phyloP scores from a whole-genome alignment of 2,888 invertebrate genomes.

The Calameuta pallipes region DNA sequence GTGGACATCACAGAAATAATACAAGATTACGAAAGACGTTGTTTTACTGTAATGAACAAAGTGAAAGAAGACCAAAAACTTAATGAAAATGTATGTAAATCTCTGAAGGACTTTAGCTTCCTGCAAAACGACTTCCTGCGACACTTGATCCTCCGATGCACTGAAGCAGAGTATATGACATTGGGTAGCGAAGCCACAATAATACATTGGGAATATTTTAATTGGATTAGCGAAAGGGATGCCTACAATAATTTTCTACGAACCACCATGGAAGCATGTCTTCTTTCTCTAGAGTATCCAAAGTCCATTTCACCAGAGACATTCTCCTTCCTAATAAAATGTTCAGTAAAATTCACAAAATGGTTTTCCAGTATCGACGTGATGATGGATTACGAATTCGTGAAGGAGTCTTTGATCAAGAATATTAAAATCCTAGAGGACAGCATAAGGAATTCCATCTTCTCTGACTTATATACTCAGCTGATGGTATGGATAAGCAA shows the following conservation, averaged over 20 bases:
- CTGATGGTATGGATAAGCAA: conserved; percentile 25
- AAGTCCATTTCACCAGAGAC: conserved; percentile 31
- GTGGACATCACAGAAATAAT: conserved; percentile 36
- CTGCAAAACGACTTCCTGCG: conserved; percentile 43
- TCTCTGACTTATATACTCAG: conserved; percentile 25
- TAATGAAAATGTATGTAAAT: conserved; percentile 22
- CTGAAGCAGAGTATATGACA: conserved; percentile 42
- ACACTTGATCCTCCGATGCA: conserved; percentile 47
- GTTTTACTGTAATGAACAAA: conserved; percentile 33
- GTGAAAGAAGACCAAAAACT: conserved; percentile 22
- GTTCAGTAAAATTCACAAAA: conserved; percentile 29
- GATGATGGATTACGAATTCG: conserved; percentile 9
- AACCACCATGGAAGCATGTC: conserved; percentile 46
- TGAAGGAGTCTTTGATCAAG: conserved; percentile 18
- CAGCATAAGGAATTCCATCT: conserved; percentile 24
- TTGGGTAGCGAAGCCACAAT: conserved; percentile 34
- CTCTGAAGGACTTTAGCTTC: conserved; percentile 27
- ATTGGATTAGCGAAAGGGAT: conserved; percentile 37
- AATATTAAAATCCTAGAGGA: conserved; percentile 27
- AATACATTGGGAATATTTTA: conserved; percentile 34
- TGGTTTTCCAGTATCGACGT: conserved; percentile 21
- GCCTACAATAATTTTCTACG: conserved; percentile 42
- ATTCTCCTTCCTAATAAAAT: conserved; percentile 44
- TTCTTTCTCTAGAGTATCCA: conserved; percentile 46
- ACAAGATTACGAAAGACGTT: conserved; percentile 48